Base-by-base conservation (phyloP, 2,113 vertebrate genomes). In the Sander vitreus region DNA sequence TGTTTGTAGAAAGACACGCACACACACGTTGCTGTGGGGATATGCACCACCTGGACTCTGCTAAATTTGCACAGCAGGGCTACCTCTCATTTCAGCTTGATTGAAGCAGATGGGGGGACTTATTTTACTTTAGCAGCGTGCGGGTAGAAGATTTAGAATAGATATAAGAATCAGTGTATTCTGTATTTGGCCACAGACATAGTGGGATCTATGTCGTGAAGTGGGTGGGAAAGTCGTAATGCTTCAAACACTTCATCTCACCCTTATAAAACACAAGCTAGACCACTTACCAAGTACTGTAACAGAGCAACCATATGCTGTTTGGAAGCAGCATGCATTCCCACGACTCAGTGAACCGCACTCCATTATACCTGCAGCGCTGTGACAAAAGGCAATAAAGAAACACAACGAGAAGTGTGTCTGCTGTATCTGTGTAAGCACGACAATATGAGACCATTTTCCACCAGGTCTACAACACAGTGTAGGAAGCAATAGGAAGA, bases 1-100 rank as follows among this genome's bases (percentile, higher is more conserved):
- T 55, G 73, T 64, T 76, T 63, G 45, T n/a, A 64, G 64, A 79
- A 48, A 54, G 21, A n/a, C 13, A 25, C 16, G 21, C 33, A 55
- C 67, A 47, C 62, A 67, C 48, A 58, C n/a, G 60, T 60, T 3
- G 43, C 65, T 50, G 74, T 43, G 11, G 43, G 66, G 82, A 85
- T 30, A 33, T 54, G 66, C 55, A 57, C 84, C 91, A 91, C 89
- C 88, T 92, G 89, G 84, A 71, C 82, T 45, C 47, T 77, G 83
- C 75, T 84, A 70, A 76, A 64, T 77, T n/a, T 30, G 54, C 76
- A 68, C 64, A 53, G 71, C 67, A 25, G 50, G 45, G 27, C 55
- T 8, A 6, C 60, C 47, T 43, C 64, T 69, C 39, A 54, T 83
- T 71, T 60, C 55, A 71, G 43, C 67, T 58, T 76, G 65, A 84